Base-by-base conservation (phyloP, 2,888 invertebrate species). In the Parasteatoda lunata region DNA sequence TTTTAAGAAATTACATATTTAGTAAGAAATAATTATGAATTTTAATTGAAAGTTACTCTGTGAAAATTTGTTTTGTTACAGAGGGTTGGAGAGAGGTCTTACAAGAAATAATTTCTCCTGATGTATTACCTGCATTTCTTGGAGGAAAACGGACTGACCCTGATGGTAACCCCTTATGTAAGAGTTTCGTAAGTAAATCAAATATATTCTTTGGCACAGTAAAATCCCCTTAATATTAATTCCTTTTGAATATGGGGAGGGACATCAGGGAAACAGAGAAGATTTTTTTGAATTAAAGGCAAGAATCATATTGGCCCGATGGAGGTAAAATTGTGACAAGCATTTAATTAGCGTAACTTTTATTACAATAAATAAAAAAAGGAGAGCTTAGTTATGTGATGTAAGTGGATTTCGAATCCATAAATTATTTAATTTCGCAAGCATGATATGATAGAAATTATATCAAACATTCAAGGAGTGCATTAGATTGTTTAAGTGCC, bases 131-230 rank as follows among this genome's bases (percentile, higher is more conserved):
- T 7, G 66, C 65, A 47, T 85, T 80, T 65, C 65, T 85, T n/a
- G 85, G 85, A 52, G 85, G 85, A 30, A 76, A 47, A 4, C 70
- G 5, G 45, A 85, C 79, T 0, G 85, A 85, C 71, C 85, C 85
- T 4, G 85, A 80, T 66, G 85, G 85, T 47, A 76, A 76, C 64
- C 80, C 85, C 5, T 11, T 70, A 6, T 80, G 85, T 66, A 73
- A 78, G 30, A 76, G 79, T 6, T 54, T 80, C 30, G 85, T 85
- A 80, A 85, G 84, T 59, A 59, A 59, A 3, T 1, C 13, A 7
- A 59, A 7, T 7, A 4, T n/a, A 59, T 8, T n/a, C 59, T 8
- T 4, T 7, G 9, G n/a, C 9, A 8, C 9, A 59, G n/a, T 59
- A 8, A 9, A 13, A 59, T 3, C 8, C 4, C 9, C 11, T n/a